Base-by-base conservation (phyloP, 2,113 vertebrate genomes). In the Andinoacara biseriatus region DNA sequence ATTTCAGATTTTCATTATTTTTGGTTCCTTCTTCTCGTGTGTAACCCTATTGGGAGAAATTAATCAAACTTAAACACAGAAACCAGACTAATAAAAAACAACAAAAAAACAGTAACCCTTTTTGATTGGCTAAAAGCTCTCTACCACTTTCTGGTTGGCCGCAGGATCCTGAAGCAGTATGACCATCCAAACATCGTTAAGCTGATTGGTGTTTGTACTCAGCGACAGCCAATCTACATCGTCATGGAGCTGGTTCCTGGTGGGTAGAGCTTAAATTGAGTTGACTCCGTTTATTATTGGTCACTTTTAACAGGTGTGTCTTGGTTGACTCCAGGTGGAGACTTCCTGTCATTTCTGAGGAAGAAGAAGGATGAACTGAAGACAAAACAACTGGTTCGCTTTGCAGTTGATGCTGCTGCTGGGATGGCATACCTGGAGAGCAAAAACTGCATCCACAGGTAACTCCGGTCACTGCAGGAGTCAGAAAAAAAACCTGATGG, bases 391-490 rank as follows among this genome's bases (percentile, higher is more conserved):
- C 90, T 99, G 58, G 94, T 99, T 62, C 98, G 97, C 58, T 99
- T 99, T 94, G 95, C 97, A 11, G 95, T 97, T 76, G 98, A 99
- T 80, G 97, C 96, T 86, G 97, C 97, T 57, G 95, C 96, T 9
- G 98, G 98, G 49, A 99, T 99, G 98, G 95, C 97, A 0, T 99
- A 99, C 93, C 95, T 99, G 0, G 97, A 99, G 92, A 96, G 96
- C 54, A 99, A 98, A 93, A 99, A 99, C 92, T 99, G 98, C 75
- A 99, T 99, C 91, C 98, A 99, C 95, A 98, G 98, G 98, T 99
- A 58, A 56, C n/a, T 18, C 24, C 0, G 26, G 38, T 49, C 22
- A 7, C 9, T 7, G 5, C 54, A 58, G 52, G 22, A 7, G 49
- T 52, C 43, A 15, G 13, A 14, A 43, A 13, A 40, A 40, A 33